Evolutionary conservation across 2,113 vertebrate species (phyloP), one percentile per base, ranked within the genome.

Genomic region (Machaerirhynchus nigripectus): DNA sequence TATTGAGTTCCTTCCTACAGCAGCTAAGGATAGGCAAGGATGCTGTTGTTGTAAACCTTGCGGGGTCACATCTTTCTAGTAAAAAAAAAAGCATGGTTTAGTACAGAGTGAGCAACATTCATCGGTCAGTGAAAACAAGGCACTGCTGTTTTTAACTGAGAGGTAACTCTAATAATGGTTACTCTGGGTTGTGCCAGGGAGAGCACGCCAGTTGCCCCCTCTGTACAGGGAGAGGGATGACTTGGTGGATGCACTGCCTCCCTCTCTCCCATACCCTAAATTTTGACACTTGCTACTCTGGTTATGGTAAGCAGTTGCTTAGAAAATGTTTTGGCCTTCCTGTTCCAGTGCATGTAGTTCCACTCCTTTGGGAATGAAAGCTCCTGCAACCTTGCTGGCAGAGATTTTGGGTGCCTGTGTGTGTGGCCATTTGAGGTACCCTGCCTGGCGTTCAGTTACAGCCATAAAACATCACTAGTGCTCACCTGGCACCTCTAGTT

Each of bases 201-300:
- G 5, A 15, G 7, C 0, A 0, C 11, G 20, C 33, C 24, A 23
- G 7, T 39, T 94, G 19, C 3, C 30, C 9, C 4, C 44, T 31
- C 39, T 53, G 17, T 60, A 9, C 42, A 76, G 68, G 13, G 13
- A 21, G 15, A 24, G 21, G n/a, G 67, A 23, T 60, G 71, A 18
- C 31, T 17, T n/a, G 39, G 33, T 31, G 63, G 80, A 50, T 81
- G 40, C 17, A 6, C 37, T 53, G 17, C 64, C 31, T 81, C 19
- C 31, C 10, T 61, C 37, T 56, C 55, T 61, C 13, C 13, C 12
- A 5, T 5, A 3, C 12, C 27, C 31, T 42, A 13, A 24, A 12
- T 79, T 79, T 60, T 53, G 55, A 37, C 0, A 4, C 21, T 35
- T 23, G 4, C 17, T 78, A 14, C 20, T 70, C 4, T 42, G 12